Base-by-base conservation (phyloP, 1,140 invertebrate genomes). In the Leptopilina boulardi region DNA sequence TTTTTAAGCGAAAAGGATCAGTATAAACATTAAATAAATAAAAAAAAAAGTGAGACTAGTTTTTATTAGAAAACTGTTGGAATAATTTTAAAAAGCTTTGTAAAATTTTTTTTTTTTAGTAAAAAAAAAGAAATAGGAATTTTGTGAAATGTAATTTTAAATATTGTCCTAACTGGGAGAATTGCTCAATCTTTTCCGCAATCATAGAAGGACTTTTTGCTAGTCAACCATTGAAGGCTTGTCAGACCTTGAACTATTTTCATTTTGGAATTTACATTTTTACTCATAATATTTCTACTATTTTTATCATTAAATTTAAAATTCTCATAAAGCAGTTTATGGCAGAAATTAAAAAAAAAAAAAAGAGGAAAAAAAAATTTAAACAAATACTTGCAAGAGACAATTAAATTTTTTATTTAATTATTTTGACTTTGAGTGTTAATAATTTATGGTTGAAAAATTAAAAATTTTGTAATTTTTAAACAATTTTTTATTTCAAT, bases 111-210 rank as follows among this genome's bases (percentile, higher is more conserved):
- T 3, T n/a, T n/a, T n/a, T n/a, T n/a, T n/a, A n/a, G n/a, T n/a
- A n/a, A n/a, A n/a, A n/a, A n/a, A n/a, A n/a, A n/a, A n/a, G n/a
- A n/a, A n/a, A n/a, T n/a, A n/a, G n/a, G n/a, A n/a, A n/a, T n/a
- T n/a, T n/a, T n/a, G n/a, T n/a, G n/a, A n/a, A n/a, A n/a, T 51
- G 47, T 51, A 26, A 26, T 66, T 66, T 66, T 21, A 23, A 66
- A 66, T 66, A 66, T 66, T 66, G 56, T 21, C 15, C 56, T 66
- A 30, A 30, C 56, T 66, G 10, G 56, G 56, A 66, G 56, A 66
- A 66, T 66, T 66, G 56, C 56, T 66, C 56, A 66, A 66, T 66
- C 56, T 66, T 66, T 30, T 66, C 56, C 56, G 56, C 56, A 30
- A 66, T 66, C 56, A 66, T 66, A 23, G 15, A 66, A 66, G 21